Percentiles rank a stretch among this genome's conserved stretches.
These are phyloP conservation scores for Apodemus speciosus DNA, from an alignment of 2,113 vertebrate genomes.

Conservation along the genomic window DNA sequence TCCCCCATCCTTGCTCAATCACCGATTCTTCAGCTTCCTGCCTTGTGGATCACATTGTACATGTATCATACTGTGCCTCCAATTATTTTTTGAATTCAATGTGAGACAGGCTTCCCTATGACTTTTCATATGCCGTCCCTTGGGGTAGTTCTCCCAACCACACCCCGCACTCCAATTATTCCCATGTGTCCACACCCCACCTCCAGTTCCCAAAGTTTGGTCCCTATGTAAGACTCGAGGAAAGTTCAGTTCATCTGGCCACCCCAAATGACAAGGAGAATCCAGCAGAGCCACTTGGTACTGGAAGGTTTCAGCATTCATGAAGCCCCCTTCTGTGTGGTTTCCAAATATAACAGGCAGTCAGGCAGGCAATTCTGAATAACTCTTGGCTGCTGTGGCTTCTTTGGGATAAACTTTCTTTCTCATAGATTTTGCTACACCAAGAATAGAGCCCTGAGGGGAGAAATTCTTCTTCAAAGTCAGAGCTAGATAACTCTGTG, in stretches of 20 bases:
- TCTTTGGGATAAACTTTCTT: constrained; percentile 58
- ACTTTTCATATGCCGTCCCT: not conserved
- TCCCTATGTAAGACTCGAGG: not conserved
- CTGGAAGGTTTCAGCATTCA: constrained; percentile 17
- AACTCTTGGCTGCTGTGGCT: constrained; percentile 58
- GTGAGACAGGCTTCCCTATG: not conserved
- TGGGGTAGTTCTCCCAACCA: not conserved
- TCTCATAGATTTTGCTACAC: constrained; percentile 55
- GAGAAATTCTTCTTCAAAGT: constrained; percentile 49
- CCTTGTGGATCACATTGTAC: too few relatives aligned
- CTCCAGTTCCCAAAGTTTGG: not conserved
- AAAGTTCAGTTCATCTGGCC: not conserved
- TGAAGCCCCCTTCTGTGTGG: not conserved
- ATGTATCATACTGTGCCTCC: not conserved
- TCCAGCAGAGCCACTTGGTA: not conserved
- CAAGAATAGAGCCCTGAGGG: constrained; percentile 41
- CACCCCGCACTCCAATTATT: too few relatives aligned
- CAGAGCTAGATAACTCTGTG: constrained; percentile 59
- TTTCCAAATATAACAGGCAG: constrained; percentile 76
- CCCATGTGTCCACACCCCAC: not conserved
- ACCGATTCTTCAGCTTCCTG: not conserved
- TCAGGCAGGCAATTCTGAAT: constrained; percentile 59
- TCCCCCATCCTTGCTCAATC: too few relatives aligned
- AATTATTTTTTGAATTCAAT: not conserved
- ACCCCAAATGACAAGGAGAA: constrained; percentile 10